Base-by-base conservation (phyloP, 2,888 invertebrate genomes). In the Empis stercorea region DNA sequence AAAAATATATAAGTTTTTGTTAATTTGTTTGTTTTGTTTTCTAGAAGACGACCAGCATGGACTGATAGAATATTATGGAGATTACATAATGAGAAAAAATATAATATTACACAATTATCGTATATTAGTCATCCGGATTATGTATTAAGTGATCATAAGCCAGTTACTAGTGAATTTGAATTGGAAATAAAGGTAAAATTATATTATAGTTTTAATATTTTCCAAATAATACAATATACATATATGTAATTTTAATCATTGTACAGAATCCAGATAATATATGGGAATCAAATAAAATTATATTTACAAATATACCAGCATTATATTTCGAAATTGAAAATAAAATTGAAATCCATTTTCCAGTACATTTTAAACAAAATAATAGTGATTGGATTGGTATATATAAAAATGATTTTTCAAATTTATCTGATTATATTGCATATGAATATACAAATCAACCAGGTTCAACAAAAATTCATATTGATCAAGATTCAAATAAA, bases 11-110 rank as follows among this genome's bases (percentile, higher is more conserved):
- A 20, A 20, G 3, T 20, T 20, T 20, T 4, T 4, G 3, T 20
- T 20, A 20, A 20, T 20, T 20, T 20, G 20, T 4, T 20, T 20
- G 3, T 20, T 20, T n/a, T 20, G 3, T 20, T 20, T 20, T 68
- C 45, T 64, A 94, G 93, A 68, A 79, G 96, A 45, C 78, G 89
- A 55, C 95, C 95, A 3, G 91, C 92, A 0, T 96, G 94, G 93
- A 92, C 93, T 3, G 96, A 96, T 70, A 76, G 96, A 50, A 84
- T 96, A 57, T 71, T 96, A 46, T 89, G 87, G 72, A 84, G 84
- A 66, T 87, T 86, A 4, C 85, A 87, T 60, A 75, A 79, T 0
- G 80, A 91, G 60, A 83, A 83, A 44, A 87, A 89, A 59, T 85
- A 87, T 53, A 86, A 87, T 58, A 81, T 82, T 1, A 79, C 83